phyloP scores from a whole-genome alignment of 2,113 vertebrate species.

The Chionodraco myersi region DNA sequence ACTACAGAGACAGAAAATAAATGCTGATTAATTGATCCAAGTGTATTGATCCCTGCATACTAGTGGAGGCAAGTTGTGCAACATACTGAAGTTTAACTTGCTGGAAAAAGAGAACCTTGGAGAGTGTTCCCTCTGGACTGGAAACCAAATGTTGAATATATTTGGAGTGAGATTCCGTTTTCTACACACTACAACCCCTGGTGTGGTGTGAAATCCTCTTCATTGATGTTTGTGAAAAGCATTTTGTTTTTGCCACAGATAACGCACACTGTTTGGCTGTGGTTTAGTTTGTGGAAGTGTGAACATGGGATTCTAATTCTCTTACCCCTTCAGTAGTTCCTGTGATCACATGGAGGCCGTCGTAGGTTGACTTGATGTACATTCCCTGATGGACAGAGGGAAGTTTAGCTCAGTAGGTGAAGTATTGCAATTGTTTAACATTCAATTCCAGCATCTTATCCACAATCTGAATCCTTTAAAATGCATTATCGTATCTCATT shows the following conservation, averaged over 20 bases:
- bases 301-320: slow-evolving; percentile 38
- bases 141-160: slow-evolving; percentile 4
- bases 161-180: not conserved
- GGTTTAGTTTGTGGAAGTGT: not conserved
- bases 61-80: slow-evolving; percentile 27
- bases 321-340: slow-evolving; percentile 98
- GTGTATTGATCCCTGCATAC: slow-evolving; percentile 50
- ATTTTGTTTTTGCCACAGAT: not conserved
- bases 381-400: slow-evolving; percentile 87
- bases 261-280: not conserved
- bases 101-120: not conserved
- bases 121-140: slow-evolving; percentile 6
- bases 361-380: slow-evolving; percentile 99
- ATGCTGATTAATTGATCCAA: slow-evolving; percentile 45
- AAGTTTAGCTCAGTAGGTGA: not conserved
- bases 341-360: slow-evolving; percentile 97
- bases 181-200: not conserved
- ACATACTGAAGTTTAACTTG: slow-evolving; percentile 44
- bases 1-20: slow-evolving; percentile 78
- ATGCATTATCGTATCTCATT: not conserved
- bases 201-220: not conserved
- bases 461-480: not conserved
- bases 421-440: too few relatives aligned
- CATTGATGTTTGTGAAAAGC: slow-evolving; percentile 1
- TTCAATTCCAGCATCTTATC: not conserved